Conservation (phyloP, 2,797 vertebrate species). For the Peromyscus attwateri region DNA sequence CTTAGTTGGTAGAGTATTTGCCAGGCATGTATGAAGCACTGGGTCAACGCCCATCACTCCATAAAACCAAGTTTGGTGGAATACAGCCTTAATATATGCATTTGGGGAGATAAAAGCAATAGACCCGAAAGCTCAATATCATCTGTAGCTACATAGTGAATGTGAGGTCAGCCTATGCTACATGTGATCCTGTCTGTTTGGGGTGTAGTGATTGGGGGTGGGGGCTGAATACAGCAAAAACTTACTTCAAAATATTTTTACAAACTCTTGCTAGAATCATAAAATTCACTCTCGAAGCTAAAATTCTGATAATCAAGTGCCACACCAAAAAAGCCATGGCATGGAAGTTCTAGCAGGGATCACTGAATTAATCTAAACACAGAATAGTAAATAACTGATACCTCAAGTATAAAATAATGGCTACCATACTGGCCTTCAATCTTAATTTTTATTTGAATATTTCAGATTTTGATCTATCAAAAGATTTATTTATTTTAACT, state of each 20-base stretch:
- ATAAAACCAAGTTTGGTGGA: background rate
- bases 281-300: background rate
- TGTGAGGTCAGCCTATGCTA: background rate
- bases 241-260: background rate
- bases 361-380: conserved; percentile 19
- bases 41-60: background rate
- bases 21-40: background rate
- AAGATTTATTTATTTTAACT: background rate
- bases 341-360: conserved; percentile 38
- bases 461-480: background rate
- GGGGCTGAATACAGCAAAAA: background rate
- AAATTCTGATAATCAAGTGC: conserved; percentile 17
- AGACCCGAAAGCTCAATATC: background rate
- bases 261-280: background rate
- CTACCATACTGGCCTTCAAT: background rate
- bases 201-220: background rate
- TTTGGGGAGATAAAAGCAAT: background rate
- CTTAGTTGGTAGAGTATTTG: background rate
- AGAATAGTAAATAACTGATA: conserved; percentile 42
- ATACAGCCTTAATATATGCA: background rate
- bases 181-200: background rate
- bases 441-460: background rate
- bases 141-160: background rate
- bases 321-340: background rate
- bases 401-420: conserved; percentile 34